Evolutionary conservation across 92 coral and sea anemone genomes (phyloP).

Genomic region (Virgularia gustaviana): DNA sequence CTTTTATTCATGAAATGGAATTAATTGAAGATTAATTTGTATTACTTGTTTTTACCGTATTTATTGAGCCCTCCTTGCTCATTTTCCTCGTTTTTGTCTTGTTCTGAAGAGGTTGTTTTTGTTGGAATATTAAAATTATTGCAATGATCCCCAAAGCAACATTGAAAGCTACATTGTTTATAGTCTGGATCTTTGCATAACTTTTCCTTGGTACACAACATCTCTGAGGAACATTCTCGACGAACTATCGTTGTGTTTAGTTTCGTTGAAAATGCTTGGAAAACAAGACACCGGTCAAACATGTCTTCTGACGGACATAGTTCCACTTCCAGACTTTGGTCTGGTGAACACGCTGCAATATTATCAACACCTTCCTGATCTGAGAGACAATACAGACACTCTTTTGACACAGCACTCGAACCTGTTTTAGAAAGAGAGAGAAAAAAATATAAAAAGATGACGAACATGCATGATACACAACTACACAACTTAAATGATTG

Average conservation of each 20-base stretch:
- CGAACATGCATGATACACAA: too few species aligned
- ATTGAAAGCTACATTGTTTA: constrained; percentile 8
- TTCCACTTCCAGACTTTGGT: constrained; percentile 7
- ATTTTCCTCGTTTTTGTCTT: too few species aligned
- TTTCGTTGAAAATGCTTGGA: constrained; percentile 27
- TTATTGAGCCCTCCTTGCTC: too few species aligned
- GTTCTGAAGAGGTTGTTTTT: too few species aligned
- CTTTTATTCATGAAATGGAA: too few species aligned
- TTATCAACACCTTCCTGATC: not conserved
- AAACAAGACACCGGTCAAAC: constrained; percentile 27
- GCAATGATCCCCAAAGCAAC: constrained; percentile 32
- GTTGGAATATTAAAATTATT: constrained; percentile 18
- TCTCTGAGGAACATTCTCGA: constrained; percentile 28
- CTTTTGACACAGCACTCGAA: too few species aligned
- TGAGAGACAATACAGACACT: constrained; percentile 12
- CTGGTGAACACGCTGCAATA: constrained; percentile 16
- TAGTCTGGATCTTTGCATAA: constrained; percentile 11
- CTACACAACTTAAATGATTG: too few species aligned
- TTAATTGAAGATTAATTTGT: too few species aligned
- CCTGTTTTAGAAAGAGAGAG: too few species aligned
- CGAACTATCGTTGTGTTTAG: constrained; percentile 17
- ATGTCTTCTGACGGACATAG: constrained; percentile 8
- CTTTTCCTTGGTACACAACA: constrained; percentile 2
- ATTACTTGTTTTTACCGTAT: too few species aligned
- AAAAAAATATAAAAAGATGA: too few species aligned